Evolutionary conservation across 2,113 vertebrate species (phyloP).

Genomic region (Amazona vittata): DNA sequence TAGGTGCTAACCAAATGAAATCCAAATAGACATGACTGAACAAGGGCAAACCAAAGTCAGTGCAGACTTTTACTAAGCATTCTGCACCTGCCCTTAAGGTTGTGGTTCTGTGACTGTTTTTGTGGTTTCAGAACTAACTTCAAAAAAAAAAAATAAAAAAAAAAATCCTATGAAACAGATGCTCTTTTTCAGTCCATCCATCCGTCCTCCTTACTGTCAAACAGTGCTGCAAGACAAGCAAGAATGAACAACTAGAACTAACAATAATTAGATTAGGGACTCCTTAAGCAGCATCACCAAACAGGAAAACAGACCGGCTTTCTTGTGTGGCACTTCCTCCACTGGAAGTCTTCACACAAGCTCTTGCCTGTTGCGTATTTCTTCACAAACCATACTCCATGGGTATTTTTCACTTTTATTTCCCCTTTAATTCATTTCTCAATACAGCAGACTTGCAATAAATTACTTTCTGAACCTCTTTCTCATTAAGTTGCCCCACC

Average conservation of each 20-base stretch:
- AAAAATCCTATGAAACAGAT: not conserved
- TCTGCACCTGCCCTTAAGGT: not conserved
- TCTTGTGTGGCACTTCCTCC: not conserved
- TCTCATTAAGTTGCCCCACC: not conserved
- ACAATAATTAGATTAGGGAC: not conserved
- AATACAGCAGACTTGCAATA: not conserved
- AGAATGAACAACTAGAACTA: not conserved
- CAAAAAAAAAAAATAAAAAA: not conserved
- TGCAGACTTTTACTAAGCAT: not conserved
- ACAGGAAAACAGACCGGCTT: not conserved
- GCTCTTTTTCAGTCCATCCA: not conserved
- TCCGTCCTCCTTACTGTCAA: not conserved
- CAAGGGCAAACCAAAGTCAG: not conserved
- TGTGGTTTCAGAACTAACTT: not conserved
- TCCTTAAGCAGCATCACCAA: not conserved
- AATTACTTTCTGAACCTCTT: not conserved
- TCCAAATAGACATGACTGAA: not conserved
- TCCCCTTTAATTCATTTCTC: not conserved
- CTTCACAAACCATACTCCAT: not conserved
- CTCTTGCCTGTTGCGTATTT: not conserved
- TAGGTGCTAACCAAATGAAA: not conserved
- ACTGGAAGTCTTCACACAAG: not conserved
- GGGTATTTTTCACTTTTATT: not conserved
- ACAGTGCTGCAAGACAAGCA: not conserved
- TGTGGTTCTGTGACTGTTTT: not conserved